phyloP scores from a whole-genome alignment of 2,888 invertebrate species.

The Agrochola circellaris region DNA sequence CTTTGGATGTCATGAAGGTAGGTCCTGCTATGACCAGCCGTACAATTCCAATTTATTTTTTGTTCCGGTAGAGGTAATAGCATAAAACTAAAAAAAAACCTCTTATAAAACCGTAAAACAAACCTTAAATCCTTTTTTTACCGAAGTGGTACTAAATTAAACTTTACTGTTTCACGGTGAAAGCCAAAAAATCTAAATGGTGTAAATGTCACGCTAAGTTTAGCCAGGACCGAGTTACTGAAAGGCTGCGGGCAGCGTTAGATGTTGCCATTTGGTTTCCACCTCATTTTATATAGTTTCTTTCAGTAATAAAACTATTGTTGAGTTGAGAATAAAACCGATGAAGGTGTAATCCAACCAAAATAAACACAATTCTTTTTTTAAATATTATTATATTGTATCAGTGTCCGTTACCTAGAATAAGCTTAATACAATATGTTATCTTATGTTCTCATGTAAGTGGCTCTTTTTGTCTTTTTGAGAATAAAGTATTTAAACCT shows the following conservation, averaged over 20 bases:
- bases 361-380: too few relatives aligned
- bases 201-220: constrained; percentile 33
- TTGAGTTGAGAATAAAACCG: too few relatives aligned
- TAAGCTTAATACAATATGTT: too few relatives aligned
- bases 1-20: constrained; percentile 33
- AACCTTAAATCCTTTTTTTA: not conserved
- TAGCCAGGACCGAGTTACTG: constrained; percentile 13
- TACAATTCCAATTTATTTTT: not conserved
- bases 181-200: constrained; percentile 20
- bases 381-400: too few relatives aligned
- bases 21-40: constrained; percentile 9
- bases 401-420: too few relatives aligned
- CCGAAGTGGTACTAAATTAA: constrained; percentile 11
- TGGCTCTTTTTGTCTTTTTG: too few relatives aligned
- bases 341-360: too few relatives aligned
- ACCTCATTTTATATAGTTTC: constrained; percentile 3
- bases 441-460: too few relatives aligned
- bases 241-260: constrained; percentile 6
- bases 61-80: not conserved
- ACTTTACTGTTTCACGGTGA: not conserved
- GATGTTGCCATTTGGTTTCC: constrained; percentile 3
- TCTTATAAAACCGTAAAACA: too few relatives aligned
- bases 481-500: too few relatives aligned
- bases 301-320: not conserved
- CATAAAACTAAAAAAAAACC: not conserved